phyloP scores from a whole-genome alignment of 2,888 invertebrate genomes.

The Crossocerus cetratus region DNA sequence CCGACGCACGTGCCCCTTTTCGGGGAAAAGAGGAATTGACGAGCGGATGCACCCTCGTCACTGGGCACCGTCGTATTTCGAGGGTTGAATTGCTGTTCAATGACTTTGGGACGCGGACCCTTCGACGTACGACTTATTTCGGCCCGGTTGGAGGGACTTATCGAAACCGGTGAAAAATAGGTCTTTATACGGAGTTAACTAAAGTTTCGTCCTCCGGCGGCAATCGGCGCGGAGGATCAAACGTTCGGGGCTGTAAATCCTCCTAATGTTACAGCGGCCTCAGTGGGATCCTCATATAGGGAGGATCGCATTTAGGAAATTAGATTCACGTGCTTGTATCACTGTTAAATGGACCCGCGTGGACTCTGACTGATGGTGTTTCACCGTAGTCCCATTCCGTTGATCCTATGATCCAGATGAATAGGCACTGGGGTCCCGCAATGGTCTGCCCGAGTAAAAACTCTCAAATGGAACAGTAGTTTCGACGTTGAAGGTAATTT shows the following conservation, averaged over 20 bases:
- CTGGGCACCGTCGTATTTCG: not conserved
- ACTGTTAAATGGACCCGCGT: constrained; percentile 1
- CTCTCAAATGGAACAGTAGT: not conserved
- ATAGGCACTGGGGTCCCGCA: not conserved
- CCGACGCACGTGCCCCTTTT: constrained; percentile 39
- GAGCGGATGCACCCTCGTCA: constrained; percentile 25
- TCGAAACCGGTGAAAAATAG: not conserved
- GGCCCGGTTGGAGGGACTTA: constrained; percentile 1
- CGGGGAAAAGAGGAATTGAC: constrained; percentile 19
- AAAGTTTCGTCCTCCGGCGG: too few relatives aligned
- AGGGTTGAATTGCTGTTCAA: constrained; percentile 23
- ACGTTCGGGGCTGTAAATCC: too few relatives aligned
- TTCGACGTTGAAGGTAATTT: not conserved
- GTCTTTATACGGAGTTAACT: not conserved
- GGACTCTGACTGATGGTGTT: not conserved
- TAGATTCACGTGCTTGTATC: not conserved
- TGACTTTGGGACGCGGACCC: constrained; percentile 17
- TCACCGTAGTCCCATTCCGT: not conserved
- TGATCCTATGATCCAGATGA: constrained; percentile 2
- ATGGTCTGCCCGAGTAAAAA: not conserved
- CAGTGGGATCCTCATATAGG: too few relatives aligned
- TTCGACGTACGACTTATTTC: constrained; percentile 8
- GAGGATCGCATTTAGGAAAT: too few relatives aligned
- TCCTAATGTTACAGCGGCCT: too few relatives aligned
- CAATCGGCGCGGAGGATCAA: too few relatives aligned